These are phyloP conservation scores for Metaphire vulgaris DNA, from an alignment of 1,140 invertebrate species.

Conservation along the genomic window DNA sequence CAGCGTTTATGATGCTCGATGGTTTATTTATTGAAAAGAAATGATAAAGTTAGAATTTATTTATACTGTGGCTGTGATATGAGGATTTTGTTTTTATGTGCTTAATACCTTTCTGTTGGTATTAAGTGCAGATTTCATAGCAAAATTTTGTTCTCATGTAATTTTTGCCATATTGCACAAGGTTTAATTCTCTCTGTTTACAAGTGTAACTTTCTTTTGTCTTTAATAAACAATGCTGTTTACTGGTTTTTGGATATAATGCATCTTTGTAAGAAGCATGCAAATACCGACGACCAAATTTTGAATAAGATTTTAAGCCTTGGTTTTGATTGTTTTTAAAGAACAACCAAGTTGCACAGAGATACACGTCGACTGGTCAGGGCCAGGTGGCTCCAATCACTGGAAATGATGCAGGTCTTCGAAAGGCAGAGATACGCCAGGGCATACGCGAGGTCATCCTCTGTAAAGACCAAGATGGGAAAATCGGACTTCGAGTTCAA, in stretches of 20 bases:
- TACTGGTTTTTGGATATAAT: not conserved
- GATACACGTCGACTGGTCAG: constrained; percentile 37
- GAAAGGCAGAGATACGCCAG: constrained; percentile 71
- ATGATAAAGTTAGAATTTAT: not conserved
- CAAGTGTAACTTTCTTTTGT: too few relatives aligned
- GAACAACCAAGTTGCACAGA: constrained; percentile 33
- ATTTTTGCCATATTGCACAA: too few relatives aligned
- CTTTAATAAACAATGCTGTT: not conserved
- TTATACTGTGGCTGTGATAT: not conserved
- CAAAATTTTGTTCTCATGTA: too few relatives aligned
- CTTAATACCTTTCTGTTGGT: too few relatives aligned
- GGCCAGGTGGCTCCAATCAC: constrained; percentile 70
- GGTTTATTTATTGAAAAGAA: not conserved
- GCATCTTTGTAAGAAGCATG: not conserved
- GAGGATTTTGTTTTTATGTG: not conserved
- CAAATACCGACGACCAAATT: not conserved
- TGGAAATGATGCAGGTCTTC: constrained; percentile 63
- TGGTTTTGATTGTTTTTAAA: constrained; percentile 5
- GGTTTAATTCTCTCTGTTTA: too few relatives aligned
- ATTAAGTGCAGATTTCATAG: too few relatives aligned
- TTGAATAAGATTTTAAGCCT: not conserved
- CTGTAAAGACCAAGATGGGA: constrained; percentile 76
- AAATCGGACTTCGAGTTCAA: constrained; percentile 74
- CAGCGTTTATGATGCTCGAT: not conserved
- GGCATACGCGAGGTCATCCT: constrained; percentile 70